Percentiles rank a stretch among this genome's conserved stretches.
phyloP scores from a whole-genome alignment of 2,888 invertebrate genomes.

The Hypsopygia costalis region DNA sequence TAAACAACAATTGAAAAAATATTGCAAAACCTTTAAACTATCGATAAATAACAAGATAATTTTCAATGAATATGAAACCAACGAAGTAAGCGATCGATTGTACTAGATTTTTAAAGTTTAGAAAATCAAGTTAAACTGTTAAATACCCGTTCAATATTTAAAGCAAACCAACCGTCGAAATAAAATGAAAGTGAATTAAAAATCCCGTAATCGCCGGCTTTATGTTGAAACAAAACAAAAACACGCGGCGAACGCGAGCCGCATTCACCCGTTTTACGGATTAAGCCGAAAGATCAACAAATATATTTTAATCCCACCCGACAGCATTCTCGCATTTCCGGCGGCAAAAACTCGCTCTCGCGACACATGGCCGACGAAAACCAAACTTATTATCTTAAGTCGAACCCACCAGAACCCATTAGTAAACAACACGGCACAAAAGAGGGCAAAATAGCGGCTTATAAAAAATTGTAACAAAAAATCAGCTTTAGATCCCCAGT shows the following conservation, averaged over 20 bases:
- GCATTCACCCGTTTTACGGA: constrained; percentile 52
- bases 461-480: constrained; percentile 75
- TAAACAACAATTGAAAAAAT: not conserved
- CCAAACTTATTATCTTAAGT: constrained; percentile 78
- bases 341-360: constrained; percentile 61
- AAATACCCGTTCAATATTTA: too few species aligned
- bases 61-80: too few species aligned
- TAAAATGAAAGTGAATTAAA: constrained; percentile 45
- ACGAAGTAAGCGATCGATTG: too few species aligned
- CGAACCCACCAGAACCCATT: constrained; percentile 79
- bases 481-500: constrained; percentile 72
- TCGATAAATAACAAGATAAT: too few species aligned
- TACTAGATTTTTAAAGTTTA: too few species aligned
- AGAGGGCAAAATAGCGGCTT: constrained; percentile 75
- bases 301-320: constrained; percentile 72
- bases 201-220: constrained; percentile 33
- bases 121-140: too few species aligned
- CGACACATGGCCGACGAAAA: constrained; percentile 76
- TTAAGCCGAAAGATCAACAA: constrained; percentile 74
- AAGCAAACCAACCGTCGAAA: constrained; percentile 25
- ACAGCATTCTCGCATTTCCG: constrained; percentile 74
- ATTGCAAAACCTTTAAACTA: too few species aligned
- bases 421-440: constrained; percentile 79
- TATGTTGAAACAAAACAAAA: constrained; percentile 42
- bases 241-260: constrained; percentile 34